These are phyloP conservation scores for Bucco capensis DNA, from an alignment of 2,113 vertebrate species.

Conservation along the genomic window DNA sequence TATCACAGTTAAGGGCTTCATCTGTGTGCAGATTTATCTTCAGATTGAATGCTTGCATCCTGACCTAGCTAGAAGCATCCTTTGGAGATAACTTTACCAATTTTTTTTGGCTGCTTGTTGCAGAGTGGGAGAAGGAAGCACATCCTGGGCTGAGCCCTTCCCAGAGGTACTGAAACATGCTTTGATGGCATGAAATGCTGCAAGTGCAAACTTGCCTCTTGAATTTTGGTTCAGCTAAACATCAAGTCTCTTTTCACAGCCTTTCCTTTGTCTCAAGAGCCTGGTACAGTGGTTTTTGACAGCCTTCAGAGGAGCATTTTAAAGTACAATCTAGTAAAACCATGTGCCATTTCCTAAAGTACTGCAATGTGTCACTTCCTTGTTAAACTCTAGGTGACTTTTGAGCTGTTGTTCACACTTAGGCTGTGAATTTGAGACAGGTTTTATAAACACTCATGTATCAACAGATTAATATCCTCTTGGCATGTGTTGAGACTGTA, in stretches of 20 bases:
- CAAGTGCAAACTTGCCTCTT: not conserved
- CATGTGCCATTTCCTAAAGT: not conserved
- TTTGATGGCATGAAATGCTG: not conserved
- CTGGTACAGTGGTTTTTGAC: not conserved
- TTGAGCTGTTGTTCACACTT: not conserved
- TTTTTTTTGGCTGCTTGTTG: not conserved
- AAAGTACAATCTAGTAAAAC: not conserved
- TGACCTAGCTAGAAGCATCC: not conserved
- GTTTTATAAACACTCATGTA: not conserved
- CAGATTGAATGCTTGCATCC: not conserved
- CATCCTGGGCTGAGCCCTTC: not conserved
- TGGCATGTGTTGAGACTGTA: not conserved
- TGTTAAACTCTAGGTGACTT: not conserved
- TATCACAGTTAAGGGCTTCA: not conserved
- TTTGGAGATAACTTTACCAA: not conserved
- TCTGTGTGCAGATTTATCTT: not conserved
- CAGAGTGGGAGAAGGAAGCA: not conserved
- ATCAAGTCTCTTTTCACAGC: not conserved
- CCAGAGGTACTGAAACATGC: not conserved
- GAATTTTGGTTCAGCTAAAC: not conserved
- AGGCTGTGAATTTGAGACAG: not conserved
- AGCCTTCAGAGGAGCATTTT: not conserved
- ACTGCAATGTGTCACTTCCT: not conserved
- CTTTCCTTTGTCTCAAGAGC: not conserved
- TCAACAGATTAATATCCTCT: not conserved